Percentiles rank a stretch among this genome's conserved stretches.
These are phyloP conservation scores for Pimephales promelas DNA, from an alignment of 2,113 vertebrate genomes.

Conservation along the genomic window DNA sequence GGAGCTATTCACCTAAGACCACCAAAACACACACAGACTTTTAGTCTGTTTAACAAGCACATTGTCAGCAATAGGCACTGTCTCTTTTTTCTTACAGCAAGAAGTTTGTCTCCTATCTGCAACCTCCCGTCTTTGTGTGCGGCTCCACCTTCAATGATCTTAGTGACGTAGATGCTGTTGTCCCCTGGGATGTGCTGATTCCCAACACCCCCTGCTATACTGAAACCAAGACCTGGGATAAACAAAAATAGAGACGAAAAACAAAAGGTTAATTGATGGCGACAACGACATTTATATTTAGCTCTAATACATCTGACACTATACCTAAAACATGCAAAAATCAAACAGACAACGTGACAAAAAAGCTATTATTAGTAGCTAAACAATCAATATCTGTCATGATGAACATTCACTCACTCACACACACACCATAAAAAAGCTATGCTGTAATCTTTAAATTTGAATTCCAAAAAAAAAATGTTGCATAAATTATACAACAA, in stretches of 20 bases:
- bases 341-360: neutral
- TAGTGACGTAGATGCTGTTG: constrained; percentile 99
- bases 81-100: constrained; percentile 83
- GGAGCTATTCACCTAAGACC: constrained; percentile 86
- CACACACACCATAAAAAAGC: neutral
- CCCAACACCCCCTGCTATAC: constrained; percentile 96
- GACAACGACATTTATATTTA: neutral
- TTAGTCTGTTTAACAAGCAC: neutral
- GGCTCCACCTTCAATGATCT: constrained; percentile 96
- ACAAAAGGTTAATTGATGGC: neutral
- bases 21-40: constrained; percentile 21
- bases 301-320: neutral
- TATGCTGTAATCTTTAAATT: neutral
- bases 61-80: neutral
- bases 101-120: constrained; percentile 96
- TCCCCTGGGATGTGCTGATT: constrained; percentile 99
- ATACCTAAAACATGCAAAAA: neutral
- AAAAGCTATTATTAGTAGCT: neutral
- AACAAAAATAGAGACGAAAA: constrained; percentile 9
- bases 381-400: neutral
- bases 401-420: neutral
- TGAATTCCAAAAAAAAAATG: neutral
- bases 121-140: constrained; percentile 95
- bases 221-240: constrained; percentile 92
- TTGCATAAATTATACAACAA: neutral